Base-by-base conservation (phyloP, 2,888 invertebrate species). In the Dichetophora obliterata region DNA sequence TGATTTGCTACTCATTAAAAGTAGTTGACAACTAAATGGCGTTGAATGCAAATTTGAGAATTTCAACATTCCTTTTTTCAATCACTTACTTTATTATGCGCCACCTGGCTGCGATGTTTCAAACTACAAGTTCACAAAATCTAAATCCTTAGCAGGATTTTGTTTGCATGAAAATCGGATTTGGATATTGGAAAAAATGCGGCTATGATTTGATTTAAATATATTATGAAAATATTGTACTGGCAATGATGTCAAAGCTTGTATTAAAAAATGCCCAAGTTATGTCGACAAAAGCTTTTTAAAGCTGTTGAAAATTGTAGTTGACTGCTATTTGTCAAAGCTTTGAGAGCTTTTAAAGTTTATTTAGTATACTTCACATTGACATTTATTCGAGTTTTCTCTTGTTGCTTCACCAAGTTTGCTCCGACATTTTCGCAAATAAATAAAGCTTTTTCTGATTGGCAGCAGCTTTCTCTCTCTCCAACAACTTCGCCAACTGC, bases 271-370 rank as follows among this genome's bases (percentile, higher is more conserved):
- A 3, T 22, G 5, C 8, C 1, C 11, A 43, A 6, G 43, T 11
- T 2, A 2, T 43, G 11, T 43, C 11, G 14, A 14, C 43, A 43
- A 2, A 22, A 57, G 57, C 24, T 22, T 22, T 3, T 1, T 11
- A 19, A 43, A 66, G 37, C 66, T 37, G 0, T 19, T n/a, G 57
- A 59, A 19, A 22, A 43, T 37, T 34, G 24, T 14, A 27, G 14
- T 9, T 19, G 9, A 27, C 54, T n/a, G n/a, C 14, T 19, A 16
- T 43, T 5, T 59, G 27, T 6, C 3, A 2, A 8, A 24, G 11
- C 16, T 70, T 70, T 19, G n/a, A 70, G 31, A 70, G 70, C 70
- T 70, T 57, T 70, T 27, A 5, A 54, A 27, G n/a, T 31, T 70
- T 54, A 70, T 54, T 19, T 54, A 52, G 31, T 52, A 19, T 6